Evolutionary conservation across 2,888 invertebrate species (phyloP).

Genomic region (Cheilosia scutellata): DNA sequence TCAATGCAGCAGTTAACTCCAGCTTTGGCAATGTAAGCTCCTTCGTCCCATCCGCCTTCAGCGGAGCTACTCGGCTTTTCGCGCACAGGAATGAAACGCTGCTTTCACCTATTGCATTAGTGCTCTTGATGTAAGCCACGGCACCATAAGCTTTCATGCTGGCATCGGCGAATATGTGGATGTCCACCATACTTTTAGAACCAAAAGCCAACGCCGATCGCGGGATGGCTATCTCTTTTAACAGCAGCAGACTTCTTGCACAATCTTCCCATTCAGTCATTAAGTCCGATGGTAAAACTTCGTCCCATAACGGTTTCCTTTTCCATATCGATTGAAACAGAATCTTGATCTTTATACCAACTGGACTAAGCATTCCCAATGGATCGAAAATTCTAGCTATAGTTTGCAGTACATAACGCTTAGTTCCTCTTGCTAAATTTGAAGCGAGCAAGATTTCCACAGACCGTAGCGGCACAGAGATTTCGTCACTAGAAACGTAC

Average conservation of each 20-base stretch:
- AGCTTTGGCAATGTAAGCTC: constrained; percentile 1
- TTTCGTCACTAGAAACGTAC: constrained; percentile 29
- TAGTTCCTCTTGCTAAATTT: not conserved
- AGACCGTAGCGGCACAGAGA: constrained; percentile 12
- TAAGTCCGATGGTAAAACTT: constrained; percentile 27
- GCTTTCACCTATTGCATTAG: not conserved
- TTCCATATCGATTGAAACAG: constrained; percentile 4
- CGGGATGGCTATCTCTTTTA: constrained; percentile 18
- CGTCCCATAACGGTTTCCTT: constrained; percentile 20
- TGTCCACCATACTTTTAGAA: not conserved
- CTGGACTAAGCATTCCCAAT: constrained; percentile 24
- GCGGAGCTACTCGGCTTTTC: constrained; percentile 19
- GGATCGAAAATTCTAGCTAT: constrained; percentile 23
- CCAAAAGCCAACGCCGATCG: not conserved
- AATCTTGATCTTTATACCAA: not conserved
- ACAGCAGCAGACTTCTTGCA: constrained; percentile 4
- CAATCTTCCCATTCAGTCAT: constrained; percentile 35
- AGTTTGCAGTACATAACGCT: constrained; percentile 20
- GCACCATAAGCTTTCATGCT: constrained; percentile 30
- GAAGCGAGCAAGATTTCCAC: constrained; percentile 7
- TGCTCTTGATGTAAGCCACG: constrained; percentile 12
- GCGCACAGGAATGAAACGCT: constrained; percentile 6
- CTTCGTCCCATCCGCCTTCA: constrained; percentile 13
- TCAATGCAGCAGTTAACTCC: constrained; percentile 17
- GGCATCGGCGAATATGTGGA: constrained; percentile 29